Conservation (phyloP, 2,797 vertebrate genomes). For the Tamandua tetradactyla region DNA sequence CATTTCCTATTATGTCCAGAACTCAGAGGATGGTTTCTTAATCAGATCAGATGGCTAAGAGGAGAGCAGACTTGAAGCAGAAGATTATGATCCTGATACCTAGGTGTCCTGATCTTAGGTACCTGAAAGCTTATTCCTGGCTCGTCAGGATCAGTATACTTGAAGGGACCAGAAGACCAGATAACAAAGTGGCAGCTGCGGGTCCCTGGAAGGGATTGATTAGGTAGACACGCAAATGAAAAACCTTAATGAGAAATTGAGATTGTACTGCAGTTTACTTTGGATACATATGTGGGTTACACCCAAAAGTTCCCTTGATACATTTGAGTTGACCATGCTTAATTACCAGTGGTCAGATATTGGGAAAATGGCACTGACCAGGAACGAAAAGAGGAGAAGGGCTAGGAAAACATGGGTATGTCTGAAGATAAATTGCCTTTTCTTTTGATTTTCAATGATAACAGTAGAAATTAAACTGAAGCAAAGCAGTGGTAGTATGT, state of each 20-base stretch:
- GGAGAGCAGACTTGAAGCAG: neutral
- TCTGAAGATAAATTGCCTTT: conserved; percentile 53
- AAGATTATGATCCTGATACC: neutral
- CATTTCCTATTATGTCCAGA: conserved; percentile 35
- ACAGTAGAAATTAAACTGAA: conserved; percentile 45
- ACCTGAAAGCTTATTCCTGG: neutral
- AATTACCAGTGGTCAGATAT: conserved; percentile 19
- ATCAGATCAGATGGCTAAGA: conserved; percentile 13
- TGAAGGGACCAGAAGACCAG: conserved; percentile 38
- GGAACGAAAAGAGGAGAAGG: conserved; percentile 21
- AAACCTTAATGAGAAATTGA: conserved; percentile 50
- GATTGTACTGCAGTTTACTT: conserved; percentile 21
- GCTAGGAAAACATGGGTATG: neutral
- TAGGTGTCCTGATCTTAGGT: neutral
- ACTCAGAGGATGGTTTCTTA: neutral
- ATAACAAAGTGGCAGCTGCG: neutral
- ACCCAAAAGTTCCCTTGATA: conserved; percentile 23
- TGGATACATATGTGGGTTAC: neutral
- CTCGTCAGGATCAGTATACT: neutral
- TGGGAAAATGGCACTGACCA: conserved; percentile 18
- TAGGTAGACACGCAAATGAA: conserved; percentile 6
- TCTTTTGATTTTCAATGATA: conserved; percentile 50
- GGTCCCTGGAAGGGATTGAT: conserved; percentile 22
- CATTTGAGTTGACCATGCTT: conserved; percentile 38
- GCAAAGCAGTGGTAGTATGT: neutral